These are phyloP conservation scores for Agrilus planipennis DNA, from an alignment of 1,140 invertebrate species.

Conservation along the genomic window DNA sequence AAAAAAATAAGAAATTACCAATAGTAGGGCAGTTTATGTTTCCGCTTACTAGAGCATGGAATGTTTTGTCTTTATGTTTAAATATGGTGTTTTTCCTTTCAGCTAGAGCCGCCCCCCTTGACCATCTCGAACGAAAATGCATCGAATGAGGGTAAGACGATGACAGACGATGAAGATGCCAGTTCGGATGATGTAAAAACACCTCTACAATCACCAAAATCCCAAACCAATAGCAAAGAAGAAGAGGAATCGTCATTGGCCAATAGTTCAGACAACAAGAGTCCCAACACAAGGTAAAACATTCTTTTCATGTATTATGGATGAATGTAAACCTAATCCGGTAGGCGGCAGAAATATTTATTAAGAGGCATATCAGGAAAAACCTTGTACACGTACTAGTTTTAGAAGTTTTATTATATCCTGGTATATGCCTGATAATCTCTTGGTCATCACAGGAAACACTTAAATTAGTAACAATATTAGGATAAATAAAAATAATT, in stretches of 20 bases:
- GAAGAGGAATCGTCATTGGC: constrained; percentile 51
- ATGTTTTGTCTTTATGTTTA: too few species aligned
- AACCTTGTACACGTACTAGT: neutral
- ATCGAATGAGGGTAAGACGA: constrained; percentile 5
- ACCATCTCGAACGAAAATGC: constrained; percentile 33
- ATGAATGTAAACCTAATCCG: neutral
- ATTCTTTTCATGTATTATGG: neutral
- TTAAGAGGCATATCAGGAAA: too few species aligned
- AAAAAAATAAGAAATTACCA: too few species aligned
- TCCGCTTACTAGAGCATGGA: too few species aligned
- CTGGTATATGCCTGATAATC: neutral
- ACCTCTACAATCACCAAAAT: constrained; percentile 36
- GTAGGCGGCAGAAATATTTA: neutral
- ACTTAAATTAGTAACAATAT: neutral
- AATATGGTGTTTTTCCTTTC: too few species aligned
- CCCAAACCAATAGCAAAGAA: constrained; percentile 41
- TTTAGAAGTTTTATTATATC: neutral
- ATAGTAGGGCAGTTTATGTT: too few species aligned
- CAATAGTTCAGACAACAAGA: constrained; percentile 50
- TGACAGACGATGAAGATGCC: constrained; percentile 15
- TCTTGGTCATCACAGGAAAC: neutral
- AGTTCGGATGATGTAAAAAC: constrained; percentile 33
- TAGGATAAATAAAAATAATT: too few species aligned
- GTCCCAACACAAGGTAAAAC: constrained; percentile 47
- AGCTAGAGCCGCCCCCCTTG: constrained; percentile 32